These are phyloP conservation scores for Saxicola maurus DNA, from an alignment of 2,797 vertebrate genomes.

Conservation along the genomic window DNA sequence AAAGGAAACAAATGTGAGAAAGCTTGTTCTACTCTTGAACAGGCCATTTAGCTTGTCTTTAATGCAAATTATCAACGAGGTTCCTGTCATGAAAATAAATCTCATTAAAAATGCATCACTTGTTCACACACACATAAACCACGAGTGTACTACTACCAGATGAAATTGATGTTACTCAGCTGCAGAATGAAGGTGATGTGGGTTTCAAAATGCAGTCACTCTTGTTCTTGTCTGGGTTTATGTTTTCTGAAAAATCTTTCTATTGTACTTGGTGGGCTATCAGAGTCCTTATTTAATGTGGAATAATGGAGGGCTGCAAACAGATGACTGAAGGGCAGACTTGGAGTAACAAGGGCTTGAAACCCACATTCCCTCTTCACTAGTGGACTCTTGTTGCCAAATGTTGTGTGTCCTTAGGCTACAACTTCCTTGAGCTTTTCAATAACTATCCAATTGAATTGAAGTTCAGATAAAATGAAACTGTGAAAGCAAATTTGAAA, in stretches of 20 bases:
- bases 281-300: not conserved
- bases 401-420: not conserved
- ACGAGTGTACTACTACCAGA: conserved; percentile 6
- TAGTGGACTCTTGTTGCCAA: not conserved
- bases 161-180: conserved; percentile 15
- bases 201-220: conserved; percentile 27
- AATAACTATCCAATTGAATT: not conserved
- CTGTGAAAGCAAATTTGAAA: conserved; percentile 50
- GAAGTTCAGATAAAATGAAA: conserved; percentile 37
- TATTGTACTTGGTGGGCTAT: not conserved
- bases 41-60: conserved; percentile 30
- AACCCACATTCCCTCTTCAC: not conserved
- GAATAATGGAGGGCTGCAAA: not conserved
- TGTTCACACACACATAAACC: not conserved
- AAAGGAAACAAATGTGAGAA: conserved; percentile 23
- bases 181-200: not conserved
- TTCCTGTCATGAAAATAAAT: conserved; percentile 50
- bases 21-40: not conserved
- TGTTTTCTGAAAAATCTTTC: not conserved
- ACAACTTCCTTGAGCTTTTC: not conserved
- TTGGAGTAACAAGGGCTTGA: not conserved
- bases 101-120: conserved; percentile 22
- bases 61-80: not conserved
- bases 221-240: not conserved
- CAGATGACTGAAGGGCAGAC: not conserved